Percentiles rank a stretch among this genome's conserved stretches.
Evolutionary conservation across 2,888 invertebrate genomes (phyloP).

Genomic region (Drosophila imparisetae): DNA sequence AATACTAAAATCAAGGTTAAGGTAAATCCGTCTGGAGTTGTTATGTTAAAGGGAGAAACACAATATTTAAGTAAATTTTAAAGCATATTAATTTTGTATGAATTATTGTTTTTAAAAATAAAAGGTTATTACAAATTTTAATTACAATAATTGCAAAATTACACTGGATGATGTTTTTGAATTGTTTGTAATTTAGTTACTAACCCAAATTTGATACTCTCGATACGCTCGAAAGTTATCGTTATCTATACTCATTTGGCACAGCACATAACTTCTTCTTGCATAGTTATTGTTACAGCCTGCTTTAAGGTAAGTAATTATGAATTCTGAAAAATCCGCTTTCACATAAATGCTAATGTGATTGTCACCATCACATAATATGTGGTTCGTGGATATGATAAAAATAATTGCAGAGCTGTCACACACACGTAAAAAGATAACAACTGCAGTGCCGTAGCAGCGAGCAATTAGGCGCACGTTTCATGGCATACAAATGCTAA

Average conservation of each 20-base stretch:
- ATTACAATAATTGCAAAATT: not conserved
- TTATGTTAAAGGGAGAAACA: constrained; percentile 92
- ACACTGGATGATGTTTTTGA: not conserved
- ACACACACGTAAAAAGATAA: not conserved
- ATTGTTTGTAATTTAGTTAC: not conserved
- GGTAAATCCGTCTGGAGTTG: constrained; percentile 96
- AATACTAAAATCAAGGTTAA: constrained; percentile 96
- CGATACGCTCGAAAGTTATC: not conserved
- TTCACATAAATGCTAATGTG: too few relatives aligned
- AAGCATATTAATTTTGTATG: not conserved
- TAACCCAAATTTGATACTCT: not conserved
- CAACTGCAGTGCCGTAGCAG: constrained; percentile 1
- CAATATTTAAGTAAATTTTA: constrained; percentile 84
- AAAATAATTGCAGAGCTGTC: not conserved
- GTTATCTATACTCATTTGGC: not conserved
- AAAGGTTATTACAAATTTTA: not conserved
- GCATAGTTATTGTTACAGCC: too few relatives aligned
- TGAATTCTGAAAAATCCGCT: too few relatives aligned
- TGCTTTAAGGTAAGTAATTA: too few relatives aligned
- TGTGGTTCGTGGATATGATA: not conserved
- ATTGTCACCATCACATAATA: too few relatives aligned
- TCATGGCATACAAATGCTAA: not conserved
- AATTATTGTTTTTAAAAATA: constrained; percentile 9
- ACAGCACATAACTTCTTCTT: too few relatives aligned
- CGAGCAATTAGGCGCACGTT: not conserved